Percentiles rank a stretch among this genome's conserved stretches.
These are phyloP conservation scores for Amiota communis DNA, from an alignment of 2,888 invertebrate genomes.

Conservation along the genomic window DNA sequence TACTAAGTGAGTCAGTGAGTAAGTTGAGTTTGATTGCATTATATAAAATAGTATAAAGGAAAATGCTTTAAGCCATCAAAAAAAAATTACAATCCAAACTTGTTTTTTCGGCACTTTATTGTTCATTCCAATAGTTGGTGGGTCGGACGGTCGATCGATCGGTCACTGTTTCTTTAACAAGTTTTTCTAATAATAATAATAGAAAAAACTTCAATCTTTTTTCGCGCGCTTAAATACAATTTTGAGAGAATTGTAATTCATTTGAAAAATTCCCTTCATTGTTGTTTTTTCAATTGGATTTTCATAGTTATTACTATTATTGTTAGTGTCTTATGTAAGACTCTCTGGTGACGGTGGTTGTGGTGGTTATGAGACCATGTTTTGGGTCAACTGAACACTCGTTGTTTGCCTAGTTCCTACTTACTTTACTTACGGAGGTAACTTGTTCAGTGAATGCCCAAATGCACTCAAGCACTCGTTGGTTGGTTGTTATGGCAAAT, in stretches of 20 bases:
- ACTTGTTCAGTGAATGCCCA: background rate
- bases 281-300: too few species aligned
- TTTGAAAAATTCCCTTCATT: slow-evolving; percentile 10
- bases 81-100: background rate
- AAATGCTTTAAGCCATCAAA: background rate
- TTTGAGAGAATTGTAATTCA: slow-evolving; percentile 1
- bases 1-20: background rate
- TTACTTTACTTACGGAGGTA: too few species aligned
- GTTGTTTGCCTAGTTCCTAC: too few species aligned
- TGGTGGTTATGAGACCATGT: background rate
- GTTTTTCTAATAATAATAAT: too few species aligned
- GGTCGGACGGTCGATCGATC: background rate
- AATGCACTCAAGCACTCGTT: background rate
- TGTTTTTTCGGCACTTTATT: background rate
- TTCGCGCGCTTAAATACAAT: background rate
- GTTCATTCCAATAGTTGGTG: background rate
- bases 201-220: too few species aligned
- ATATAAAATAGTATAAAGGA: background rate
- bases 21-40: background rate
- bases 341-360: too few species aligned
- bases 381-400: slow-evolving; percentile 16
- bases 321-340: too few species aligned
- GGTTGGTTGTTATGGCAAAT: background rate
- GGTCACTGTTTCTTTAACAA: background rate
- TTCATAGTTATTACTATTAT: too few species aligned